Evolutionary conservation across 2,113 vertebrate species (phyloP), one percentile per base, ranked within the genome.

Genomic region (Polypterus senegalus): DNA sequence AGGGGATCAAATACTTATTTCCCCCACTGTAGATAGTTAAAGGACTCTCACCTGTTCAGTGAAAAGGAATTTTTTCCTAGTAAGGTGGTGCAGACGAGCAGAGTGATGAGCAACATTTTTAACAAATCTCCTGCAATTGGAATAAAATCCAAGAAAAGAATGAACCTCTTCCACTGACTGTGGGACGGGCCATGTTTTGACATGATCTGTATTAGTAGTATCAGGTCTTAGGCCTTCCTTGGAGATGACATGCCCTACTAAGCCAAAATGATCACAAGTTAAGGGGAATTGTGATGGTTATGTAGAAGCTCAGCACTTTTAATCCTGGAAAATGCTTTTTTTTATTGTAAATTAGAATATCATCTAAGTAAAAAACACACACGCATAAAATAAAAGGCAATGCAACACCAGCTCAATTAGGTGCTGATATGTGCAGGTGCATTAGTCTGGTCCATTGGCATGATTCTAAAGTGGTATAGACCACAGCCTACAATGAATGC

Each of bases 201-300:
- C 57, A 8, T 60, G 67, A 6, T 67, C 27, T 0, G 59, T 45
- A 57, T 73, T 70, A 5, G 27, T n/a, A 2, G 66, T 59, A 46
- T 70, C 66, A 5, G 54, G 68, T 1, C 10, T 9, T 6, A 67
- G 58, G 10, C 60, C 63, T 5, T 49, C 2, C 1, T 2, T 3
- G 27, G 69, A 71, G 8, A 68, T 7, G 4, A 67, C 52, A 10
- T 66, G 66, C 4, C 61, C 61, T 4, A 71, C 46, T 46, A 68
- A 67, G 3, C 62, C 11, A 4, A 67, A n/a, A 54, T 27, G 60
- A 58, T 59, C 45, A 27, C 52, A 43, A 46, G 49, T 45, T 9
- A 76, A 44, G 64, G 49, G 49, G 45, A 59, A 73, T 46, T 72
- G 70, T 10, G 2, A 2, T 4, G 48, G 9, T 72, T 75, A 1